These are phyloP conservation scores for Phenganax stokvisi DNA, from an alignment of 92 coral and sea anemone species.

Conservation along the genomic window DNA sequence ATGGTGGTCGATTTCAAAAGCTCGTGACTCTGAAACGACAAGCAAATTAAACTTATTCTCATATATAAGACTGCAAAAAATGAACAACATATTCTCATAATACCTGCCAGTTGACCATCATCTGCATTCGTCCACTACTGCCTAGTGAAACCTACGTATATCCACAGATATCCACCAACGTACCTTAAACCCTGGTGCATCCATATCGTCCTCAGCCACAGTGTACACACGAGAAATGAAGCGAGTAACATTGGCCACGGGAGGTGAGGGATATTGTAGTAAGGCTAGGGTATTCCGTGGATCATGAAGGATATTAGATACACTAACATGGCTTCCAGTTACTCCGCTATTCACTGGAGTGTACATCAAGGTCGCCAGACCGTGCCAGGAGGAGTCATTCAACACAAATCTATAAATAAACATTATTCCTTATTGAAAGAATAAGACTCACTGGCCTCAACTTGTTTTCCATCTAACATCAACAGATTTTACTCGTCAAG, in stretches of 20 bases:
- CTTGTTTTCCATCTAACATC: background rate
- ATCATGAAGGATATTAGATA: conserved; percentile 25
- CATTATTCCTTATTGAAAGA: background rate
- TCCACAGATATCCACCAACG: background rate
- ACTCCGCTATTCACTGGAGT: background rate
- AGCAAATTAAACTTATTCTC: too few relatives aligned
- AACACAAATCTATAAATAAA: background rate
- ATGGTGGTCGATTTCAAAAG: background rate
- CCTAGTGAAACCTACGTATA: too few relatives aligned
- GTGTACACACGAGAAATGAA: conserved; percentile 1
- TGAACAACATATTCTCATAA: background rate
- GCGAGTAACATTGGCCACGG: conserved; percentile 18
- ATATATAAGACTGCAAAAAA: background rate
- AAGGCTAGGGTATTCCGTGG: conserved; percentile 22
- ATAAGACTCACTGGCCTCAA: background rate
- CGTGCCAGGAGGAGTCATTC: conserved; percentile 32
- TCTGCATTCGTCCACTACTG: too few relatives aligned
- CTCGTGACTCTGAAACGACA: background rate
- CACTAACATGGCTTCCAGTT: conserved; percentile 13
- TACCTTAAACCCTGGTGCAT: conserved; percentile 19
- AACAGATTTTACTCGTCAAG: too few relatives aligned
- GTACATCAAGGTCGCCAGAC: conserved; percentile 24
- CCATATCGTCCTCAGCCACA: conserved; percentile 12
- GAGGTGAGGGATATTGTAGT: conserved; percentile 5
- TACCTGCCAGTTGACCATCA: too few relatives aligned